Conservation (phyloP, 37 sponge, comb jelly and placozoan genomes). For the Tethya wilhelma region DNA sequence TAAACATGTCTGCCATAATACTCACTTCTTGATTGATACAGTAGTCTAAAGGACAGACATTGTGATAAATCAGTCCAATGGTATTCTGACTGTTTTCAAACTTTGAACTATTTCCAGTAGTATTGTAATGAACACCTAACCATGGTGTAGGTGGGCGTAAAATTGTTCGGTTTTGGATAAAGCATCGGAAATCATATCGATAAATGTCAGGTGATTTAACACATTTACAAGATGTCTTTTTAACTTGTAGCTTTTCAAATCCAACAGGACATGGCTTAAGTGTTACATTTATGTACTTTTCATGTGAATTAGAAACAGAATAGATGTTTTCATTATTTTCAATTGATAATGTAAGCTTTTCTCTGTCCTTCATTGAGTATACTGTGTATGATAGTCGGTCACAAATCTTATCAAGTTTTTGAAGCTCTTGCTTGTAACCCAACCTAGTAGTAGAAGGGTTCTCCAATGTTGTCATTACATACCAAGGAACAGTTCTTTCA, state of each 20-base stretch:
- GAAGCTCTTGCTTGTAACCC: no score
- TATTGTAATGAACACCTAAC: slow-evolving; percentile 18
- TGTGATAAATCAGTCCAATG: no score
- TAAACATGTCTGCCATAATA: not conserved
- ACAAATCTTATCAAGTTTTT: no score
- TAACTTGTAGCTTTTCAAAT: not conserved
- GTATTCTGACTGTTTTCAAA: no score
- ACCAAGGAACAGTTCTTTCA: slow-evolving; percentile 15
- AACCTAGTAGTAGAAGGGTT: no score
- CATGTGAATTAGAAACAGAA: not conserved
- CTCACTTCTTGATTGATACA: not conserved
- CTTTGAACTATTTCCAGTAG: no score
- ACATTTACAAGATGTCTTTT: not conserved
- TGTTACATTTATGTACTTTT: not conserved
- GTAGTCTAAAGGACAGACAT: slow-evolving; percentile 18
- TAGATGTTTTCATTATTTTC: not conserved
- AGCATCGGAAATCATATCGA: not conserved
- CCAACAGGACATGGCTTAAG: slow-evolving; percentile 4
- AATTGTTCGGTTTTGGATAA: not conserved
- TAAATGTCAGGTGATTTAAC: not conserved
- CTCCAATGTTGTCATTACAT: no score
- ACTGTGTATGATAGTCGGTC: no score
- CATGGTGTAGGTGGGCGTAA: not conserved
- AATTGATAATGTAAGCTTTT: not conserved
- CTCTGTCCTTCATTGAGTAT: no score